These are phyloP conservation scores for Tipula unca DNA, from an alignment of 2,888 invertebrate species.

Conservation along the genomic window DNA sequence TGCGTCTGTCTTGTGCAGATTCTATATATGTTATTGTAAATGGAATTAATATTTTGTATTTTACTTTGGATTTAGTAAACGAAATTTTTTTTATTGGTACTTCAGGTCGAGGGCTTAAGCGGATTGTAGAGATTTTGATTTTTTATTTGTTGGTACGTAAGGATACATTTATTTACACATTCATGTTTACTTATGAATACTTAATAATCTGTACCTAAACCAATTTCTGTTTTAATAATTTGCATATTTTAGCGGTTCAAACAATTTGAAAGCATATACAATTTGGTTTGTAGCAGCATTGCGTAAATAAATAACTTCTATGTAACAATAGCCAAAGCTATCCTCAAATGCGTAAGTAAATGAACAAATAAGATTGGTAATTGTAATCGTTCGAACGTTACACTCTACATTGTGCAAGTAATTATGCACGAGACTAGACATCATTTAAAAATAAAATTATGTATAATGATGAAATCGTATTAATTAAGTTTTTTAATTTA, in stretches of 20 bases:
- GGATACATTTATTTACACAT: background rate
- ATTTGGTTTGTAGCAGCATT: too few relatives aligned
- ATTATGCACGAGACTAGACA: background rate
- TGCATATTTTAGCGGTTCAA: background rate
- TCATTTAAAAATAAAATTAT: background rate
- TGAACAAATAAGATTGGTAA: too few relatives aligned
- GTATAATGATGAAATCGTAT: background rate
- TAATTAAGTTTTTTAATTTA: conserved; percentile 1
- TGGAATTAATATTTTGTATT: background rate
- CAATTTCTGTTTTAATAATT: background rate
- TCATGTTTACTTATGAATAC: background rate
- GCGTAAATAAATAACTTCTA: too few relatives aligned
- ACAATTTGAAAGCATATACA: too few relatives aligned
- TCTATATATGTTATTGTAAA: background rate
- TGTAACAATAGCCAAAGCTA: too few relatives aligned
- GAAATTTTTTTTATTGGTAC: background rate
- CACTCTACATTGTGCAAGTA: too few relatives aligned
- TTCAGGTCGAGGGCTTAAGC: background rate
- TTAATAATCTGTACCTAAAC: background rate
- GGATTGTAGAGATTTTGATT: background rate
- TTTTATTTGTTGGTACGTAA: background rate
- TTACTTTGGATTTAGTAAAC: background rate
- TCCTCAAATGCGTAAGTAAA: too few relatives aligned
- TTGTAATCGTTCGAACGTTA: too few relatives aligned
- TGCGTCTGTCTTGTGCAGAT: background rate